phyloP scores from a whole-genome alignment of 2,888 invertebrate species.

The Polydrusus tereticollis region DNA sequence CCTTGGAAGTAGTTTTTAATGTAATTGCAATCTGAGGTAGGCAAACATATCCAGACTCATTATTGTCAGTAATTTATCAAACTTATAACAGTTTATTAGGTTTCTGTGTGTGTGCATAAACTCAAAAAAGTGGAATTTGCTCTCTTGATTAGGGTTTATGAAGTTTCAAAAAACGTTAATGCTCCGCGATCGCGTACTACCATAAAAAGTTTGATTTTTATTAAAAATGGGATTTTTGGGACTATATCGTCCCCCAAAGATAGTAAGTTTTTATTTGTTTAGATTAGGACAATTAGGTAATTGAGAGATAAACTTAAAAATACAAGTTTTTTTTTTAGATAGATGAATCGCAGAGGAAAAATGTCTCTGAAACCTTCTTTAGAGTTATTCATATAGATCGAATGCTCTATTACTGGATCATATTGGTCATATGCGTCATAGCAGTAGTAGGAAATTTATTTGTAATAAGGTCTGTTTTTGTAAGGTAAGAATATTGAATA shows the following conservation, averaged over 20 bases:
- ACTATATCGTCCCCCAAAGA: not conserved
- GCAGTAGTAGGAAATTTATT: slow-evolving; percentile 53
- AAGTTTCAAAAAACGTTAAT: too few species aligned
- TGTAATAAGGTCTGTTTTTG: slow-evolving; percentile 54
- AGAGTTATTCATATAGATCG: slow-evolving; percentile 25
- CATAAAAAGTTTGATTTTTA: too few species aligned
- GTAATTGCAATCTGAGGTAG: not conserved
- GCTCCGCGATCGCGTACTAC: too few species aligned
- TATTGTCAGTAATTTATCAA: slow-evolving; percentile 9
- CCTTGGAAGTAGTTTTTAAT: not conserved
- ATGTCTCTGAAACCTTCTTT: slow-evolving; percentile 25
- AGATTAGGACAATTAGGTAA: too few species aligned
- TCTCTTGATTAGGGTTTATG: too few species aligned
- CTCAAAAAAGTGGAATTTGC: too few species aligned
- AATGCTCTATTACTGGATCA: slow-evolving; percentile 51
- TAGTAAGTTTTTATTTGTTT: too few species aligned
- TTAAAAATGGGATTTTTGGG: too few species aligned
- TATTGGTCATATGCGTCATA: slow-evolving; percentile 48
- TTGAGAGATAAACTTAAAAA: not conserved
- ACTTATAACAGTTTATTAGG: not conserved
- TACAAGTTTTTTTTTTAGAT: slow-evolving; percentile 26
- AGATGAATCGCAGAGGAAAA: slow-evolving; percentile 27
- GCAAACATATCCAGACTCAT: not conserved
- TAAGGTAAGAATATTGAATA: too few species aligned
- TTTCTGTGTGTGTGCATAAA: not conserved